Percentiles rank a stretch among this genome's conserved stretches.
phyloP scores from a whole-genome alignment of 2,888 invertebrate genomes.

The Tuberolachnus salignus region DNA sequence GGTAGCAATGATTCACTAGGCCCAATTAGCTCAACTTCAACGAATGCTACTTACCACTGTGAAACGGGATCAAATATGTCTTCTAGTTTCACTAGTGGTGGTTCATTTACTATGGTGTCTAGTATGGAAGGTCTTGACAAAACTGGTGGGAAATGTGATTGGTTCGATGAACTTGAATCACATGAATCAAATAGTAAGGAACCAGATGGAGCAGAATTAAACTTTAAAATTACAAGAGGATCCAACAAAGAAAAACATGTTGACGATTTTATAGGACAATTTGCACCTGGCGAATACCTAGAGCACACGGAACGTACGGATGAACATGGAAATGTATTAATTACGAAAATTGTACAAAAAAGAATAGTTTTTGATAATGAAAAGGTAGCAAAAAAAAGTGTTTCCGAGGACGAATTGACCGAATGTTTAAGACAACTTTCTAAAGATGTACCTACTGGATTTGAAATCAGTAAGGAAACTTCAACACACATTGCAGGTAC shows the following conservation, averaged over 20 bases:
- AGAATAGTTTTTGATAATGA: constrained; percentile 47
- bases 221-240: constrained; percentile 65
- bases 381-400: constrained; percentile 35
- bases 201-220: constrained; percentile 64
- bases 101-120: constrained; percentile 84
- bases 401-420: constrained; percentile 44
- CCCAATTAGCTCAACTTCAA: constrained; percentile 79
- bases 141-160: constrained; percentile 63
- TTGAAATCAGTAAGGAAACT: constrained; percentile 41
- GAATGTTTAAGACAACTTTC: constrained; percentile 48
- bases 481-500: constrained; percentile 44
- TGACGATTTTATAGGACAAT: constrained; percentile 65
- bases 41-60: constrained; percentile 82
- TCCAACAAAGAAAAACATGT: constrained; percentile 66
- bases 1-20: constrained; percentile 78
- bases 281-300: constrained; percentile 65
- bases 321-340: constrained; percentile 27
- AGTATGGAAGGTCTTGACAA: constrained; percentile 73
- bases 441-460: constrained; percentile 11
- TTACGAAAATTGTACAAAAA: constrained; percentile 38
- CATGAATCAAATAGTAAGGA: constrained; percentile 64
- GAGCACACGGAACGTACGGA: constrained; percentile 25
- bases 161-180: constrained; percentile 65
- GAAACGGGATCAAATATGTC: constrained; percentile 86
- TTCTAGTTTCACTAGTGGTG: constrained; percentile 81